Conservation (phyloP, 2,797 vertebrate genomes). For the Aeoliscus strigatus region DNA sequence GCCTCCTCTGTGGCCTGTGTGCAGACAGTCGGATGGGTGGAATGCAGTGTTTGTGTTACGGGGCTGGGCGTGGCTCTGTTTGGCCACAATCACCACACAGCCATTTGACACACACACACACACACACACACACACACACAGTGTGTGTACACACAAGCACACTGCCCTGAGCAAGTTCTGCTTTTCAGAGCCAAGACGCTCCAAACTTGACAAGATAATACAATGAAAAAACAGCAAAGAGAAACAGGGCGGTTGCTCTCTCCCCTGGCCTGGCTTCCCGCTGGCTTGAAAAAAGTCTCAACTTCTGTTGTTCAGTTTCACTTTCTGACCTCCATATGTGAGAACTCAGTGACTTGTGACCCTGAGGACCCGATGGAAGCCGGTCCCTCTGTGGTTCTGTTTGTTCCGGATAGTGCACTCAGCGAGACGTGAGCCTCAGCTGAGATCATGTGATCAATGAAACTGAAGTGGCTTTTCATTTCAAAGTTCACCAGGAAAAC, state of each 20-base stretch:
- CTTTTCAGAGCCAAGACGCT: conserved; percentile 24
- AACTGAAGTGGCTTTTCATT: conserved; percentile 41
- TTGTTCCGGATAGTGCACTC: neutral
- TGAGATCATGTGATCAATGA: conserved; percentile 30
- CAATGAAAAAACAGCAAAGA: conserved; percentile 19
- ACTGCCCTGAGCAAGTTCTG: too few species aligned
- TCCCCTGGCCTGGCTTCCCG: too few species aligned
- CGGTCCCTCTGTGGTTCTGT: neutral
- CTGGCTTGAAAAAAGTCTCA: conserved; percentile 1
- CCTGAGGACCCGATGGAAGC: conserved; percentile 1
- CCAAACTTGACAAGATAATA: conserved; percentile 28
- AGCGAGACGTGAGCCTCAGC: conserved; percentile 7
- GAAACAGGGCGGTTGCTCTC: too few species aligned
- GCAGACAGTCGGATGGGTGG: conserved; percentile 11
- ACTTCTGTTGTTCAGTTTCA: too few species aligned
- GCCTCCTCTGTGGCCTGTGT: conserved; percentile 1
- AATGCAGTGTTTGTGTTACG: conserved; percentile 52
- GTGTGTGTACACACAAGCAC: conserved; percentile 6
- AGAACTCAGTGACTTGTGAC: neutral
- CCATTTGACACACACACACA: conserved; percentile 17
- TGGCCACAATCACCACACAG: conserved; percentile 36
- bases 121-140: conserved; percentile 7
- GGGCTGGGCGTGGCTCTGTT: conserved; percentile 38
- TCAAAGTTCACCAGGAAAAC: conserved; percentile 31
- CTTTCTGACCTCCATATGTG: conserved; percentile 6